Evolutionary conservation across 92 coral and sea anemone species (phyloP).

Genomic region (Porites evermanni): DNA sequence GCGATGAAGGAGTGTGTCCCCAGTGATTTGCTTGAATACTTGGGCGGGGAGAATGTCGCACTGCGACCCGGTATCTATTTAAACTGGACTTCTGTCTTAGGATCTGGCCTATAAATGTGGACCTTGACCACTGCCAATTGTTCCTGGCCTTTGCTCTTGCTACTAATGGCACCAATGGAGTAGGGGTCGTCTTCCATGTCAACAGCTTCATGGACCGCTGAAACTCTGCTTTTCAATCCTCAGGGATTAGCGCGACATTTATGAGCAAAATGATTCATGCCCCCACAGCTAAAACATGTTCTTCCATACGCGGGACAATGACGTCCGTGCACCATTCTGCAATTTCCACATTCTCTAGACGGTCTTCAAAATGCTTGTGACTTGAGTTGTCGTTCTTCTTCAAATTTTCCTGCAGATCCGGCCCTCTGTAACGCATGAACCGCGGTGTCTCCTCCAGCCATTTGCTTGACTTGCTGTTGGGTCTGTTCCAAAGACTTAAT

Average conservation of each 20-base stretch:
- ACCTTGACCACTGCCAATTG: neutral
- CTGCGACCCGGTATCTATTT: slow-evolving; percentile 32
- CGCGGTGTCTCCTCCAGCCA: slow-evolving; percentile 15
- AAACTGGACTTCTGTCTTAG: slow-evolving; percentile 24
- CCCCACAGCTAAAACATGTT: slow-evolving; percentile 23
- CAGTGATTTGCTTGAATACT: slow-evolving; percentile 32
- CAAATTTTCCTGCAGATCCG: neutral
- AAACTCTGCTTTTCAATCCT: neutral
- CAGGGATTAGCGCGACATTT: neutral
- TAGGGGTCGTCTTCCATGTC: slow-evolving; percentile 19
- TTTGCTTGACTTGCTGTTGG: slow-evolving; percentile 29
- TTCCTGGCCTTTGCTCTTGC: neutral
- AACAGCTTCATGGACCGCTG: neutral
- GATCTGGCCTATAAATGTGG: neutral
- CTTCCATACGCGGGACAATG: slow-evolving; percentile 23
- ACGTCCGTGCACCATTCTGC: slow-evolving; percentile 13
- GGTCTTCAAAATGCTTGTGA: neutral
- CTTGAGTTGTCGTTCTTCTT: slow-evolving; percentile 1
- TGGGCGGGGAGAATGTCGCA: slow-evolving; percentile 44
- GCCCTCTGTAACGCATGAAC: neutral
- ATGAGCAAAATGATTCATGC: slow-evolving; percentile 19
- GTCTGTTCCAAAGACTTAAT: slow-evolving; percentile 30
- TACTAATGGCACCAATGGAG: slow-evolving; percentile 22
- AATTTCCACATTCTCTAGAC: slow-evolving; percentile 25
- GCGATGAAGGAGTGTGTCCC: neutral